Conservation (phyloP, 1,140 invertebrate genomes). For the Palaemon carinicauda region DNA sequence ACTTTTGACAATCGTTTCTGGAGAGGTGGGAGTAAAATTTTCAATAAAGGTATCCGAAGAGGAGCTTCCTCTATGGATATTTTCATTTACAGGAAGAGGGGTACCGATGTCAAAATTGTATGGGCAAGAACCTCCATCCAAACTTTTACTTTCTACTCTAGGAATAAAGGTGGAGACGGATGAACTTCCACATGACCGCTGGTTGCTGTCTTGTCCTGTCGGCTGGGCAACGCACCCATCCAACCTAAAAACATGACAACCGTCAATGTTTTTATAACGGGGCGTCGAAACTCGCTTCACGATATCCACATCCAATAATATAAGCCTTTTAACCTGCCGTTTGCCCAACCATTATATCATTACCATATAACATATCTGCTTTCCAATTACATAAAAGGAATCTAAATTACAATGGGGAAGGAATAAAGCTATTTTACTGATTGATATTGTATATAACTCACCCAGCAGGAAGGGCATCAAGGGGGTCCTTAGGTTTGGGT, state of each 20-base stretch:
- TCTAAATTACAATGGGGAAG: not conserved
- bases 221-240: not conserved
- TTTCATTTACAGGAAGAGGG: no score
- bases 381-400: no score
- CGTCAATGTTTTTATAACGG: no score
- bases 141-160: not conserved
- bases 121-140: not conserved
- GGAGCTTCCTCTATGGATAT: no score
- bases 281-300: no score
- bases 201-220: not conserved
- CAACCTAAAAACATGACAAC: not conserved
- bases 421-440: not conserved
- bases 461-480: conserved; percentile 78
- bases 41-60: no score
- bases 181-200: not conserved
- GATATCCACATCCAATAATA: no score
- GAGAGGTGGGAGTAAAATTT: no score
- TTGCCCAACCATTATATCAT: no score
- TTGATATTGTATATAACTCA: not conserved
- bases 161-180: not conserved
- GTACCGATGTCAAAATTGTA: not conserved
- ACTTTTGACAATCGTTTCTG: no score
- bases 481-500: conserved; percentile 91
- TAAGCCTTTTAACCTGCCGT: no score
- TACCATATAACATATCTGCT: no score